Percentiles rank a stretch among this genome's conserved stretches.
phyloP scores from a whole-genome alignment of 2,797 vertebrate genomes.

The Silurus aristotelis region DNA sequence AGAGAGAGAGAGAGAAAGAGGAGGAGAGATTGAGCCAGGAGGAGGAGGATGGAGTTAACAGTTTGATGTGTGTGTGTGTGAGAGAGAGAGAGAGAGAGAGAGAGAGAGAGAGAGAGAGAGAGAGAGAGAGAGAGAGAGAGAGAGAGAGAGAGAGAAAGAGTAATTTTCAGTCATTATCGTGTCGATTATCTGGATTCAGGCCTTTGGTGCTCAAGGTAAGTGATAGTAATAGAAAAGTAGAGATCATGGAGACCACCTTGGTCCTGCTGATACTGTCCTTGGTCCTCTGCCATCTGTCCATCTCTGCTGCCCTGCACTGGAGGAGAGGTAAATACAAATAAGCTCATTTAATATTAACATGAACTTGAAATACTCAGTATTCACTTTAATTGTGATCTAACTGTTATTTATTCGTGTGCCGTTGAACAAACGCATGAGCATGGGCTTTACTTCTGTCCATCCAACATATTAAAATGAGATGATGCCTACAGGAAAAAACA shows the following conservation, averaged over 20 bases:
- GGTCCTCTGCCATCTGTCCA: constrained; percentile 61
- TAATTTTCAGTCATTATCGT: constrained; percentile 15
- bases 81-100: too few relatives aligned
- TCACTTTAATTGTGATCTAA: too few relatives aligned
- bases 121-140: neutral
- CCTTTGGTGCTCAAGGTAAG: constrained; percentile 8
- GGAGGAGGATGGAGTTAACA: constrained; percentile 34
- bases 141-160: constrained; percentile 1
- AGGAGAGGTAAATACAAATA: constrained; percentile 69
- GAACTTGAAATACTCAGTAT: too few relatives aligned
- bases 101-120: constrained; percentile 21
- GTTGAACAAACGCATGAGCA: neutral
- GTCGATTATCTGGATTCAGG: constrained; percentile 9
- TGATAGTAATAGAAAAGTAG: constrained; percentile 18
- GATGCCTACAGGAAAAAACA: neutral
- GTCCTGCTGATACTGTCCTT: constrained; percentile 58
- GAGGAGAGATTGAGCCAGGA: constrained; percentile 20
- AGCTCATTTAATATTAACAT: neutral
- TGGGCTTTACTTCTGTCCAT: neutral
- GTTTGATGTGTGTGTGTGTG: constrained; percentile 19
- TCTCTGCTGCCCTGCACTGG: constrained; percentile 62
- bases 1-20: constrained; percentile 23
- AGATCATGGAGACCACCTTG: constrained; percentile 53
- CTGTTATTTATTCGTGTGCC: neutral
- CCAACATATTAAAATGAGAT: neutral